These are phyloP conservation scores for Acronicta leporina DNA, from an alignment of 2,888 invertebrate species.

Conservation along the genomic window DNA sequence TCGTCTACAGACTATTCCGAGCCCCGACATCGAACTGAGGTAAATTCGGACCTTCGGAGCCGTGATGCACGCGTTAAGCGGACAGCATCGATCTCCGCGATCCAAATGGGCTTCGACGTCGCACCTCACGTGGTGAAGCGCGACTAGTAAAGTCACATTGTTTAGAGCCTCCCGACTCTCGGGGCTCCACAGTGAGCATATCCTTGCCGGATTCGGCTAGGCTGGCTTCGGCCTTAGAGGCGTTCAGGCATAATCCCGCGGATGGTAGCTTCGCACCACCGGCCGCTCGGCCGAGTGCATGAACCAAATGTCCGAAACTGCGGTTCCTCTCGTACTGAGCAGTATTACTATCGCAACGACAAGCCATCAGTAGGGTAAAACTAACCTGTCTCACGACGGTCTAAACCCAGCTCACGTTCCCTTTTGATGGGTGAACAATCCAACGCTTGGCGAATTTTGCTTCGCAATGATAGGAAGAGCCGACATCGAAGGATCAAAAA, in stretches of 20 bases:
- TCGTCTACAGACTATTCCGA: constrained; percentile 90
- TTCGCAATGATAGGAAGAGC: constrained; percentile 93
- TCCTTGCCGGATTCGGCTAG: constrained; percentile 87
- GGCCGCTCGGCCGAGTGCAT: constrained; percentile 89
- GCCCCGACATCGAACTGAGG: constrained; percentile 85
- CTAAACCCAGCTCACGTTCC: constrained; percentile 91
- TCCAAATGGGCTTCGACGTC: constrained; percentile 76
- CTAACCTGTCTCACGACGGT: constrained; percentile 91
- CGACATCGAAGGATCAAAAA: constrained; percentile 93
- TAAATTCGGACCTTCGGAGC: constrained; percentile 56
- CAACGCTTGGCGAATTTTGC: constrained; percentile 92
- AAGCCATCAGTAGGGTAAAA: constrained; percentile 89
- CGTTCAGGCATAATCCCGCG: constrained; percentile 87
- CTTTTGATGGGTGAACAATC: constrained; percentile 92
- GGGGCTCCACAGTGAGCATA: constrained; percentile 73
- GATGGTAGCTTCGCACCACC: constrained; percentile 90
- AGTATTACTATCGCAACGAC: constrained; percentile 89
- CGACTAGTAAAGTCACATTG: constrained; percentile 77
- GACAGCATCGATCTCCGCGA: constrained; percentile 69
- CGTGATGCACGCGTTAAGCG: constrained; percentile 64
- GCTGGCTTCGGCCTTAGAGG: constrained; percentile 82
- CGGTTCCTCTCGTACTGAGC: constrained; percentile 89
- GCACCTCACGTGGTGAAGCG: constrained; percentile 67
- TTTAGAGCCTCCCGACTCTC: constrained; percentile 83
- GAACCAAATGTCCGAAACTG: constrained; percentile 90